Conservation (phyloP, 2,888 invertebrate species). For the Artemia sinica region DNA sequence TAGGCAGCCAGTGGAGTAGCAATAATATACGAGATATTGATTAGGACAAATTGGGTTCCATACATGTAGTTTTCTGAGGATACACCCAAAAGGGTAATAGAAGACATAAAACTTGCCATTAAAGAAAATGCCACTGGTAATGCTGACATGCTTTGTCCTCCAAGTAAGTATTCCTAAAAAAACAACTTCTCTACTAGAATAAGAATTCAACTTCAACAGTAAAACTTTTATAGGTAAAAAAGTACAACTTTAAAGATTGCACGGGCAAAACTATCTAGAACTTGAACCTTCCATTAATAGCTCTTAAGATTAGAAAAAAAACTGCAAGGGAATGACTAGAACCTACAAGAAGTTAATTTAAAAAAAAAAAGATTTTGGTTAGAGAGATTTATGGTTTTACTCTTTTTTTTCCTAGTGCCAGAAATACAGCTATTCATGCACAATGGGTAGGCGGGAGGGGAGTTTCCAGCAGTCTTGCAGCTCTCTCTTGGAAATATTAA, state of each 20-base stretch:
- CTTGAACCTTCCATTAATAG: too few relatives aligned
- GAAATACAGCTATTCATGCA: too few relatives aligned
- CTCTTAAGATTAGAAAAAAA: too few relatives aligned
- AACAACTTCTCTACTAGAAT: constrained; percentile 10
- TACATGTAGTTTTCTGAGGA: constrained; percentile 68
- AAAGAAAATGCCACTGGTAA: constrained; percentile 67
- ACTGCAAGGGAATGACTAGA: too few relatives aligned
- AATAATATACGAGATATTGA: constrained; percentile 55
- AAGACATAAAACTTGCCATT: constrained; percentile 88
- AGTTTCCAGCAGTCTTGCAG: too few relatives aligned
- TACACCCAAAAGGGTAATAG: constrained; percentile 70
- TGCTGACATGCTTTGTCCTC: constrained; percentile 59
- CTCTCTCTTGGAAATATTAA: too few relatives aligned
- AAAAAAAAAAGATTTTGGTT: too few relatives aligned
- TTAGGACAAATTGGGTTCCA: constrained; percentile 59
- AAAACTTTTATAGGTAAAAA: background rate
- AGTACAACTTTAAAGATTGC: background rate
- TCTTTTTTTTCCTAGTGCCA: too few relatives aligned
- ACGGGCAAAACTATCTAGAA: background rate
- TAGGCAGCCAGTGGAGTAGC: constrained; percentile 59
- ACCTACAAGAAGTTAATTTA: too few relatives aligned
- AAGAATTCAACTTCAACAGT: background rate
- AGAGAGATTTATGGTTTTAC: too few relatives aligned
- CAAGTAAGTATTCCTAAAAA: constrained; percentile 60
- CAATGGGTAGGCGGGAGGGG: too few relatives aligned